Percentiles rank a stretch among this genome's conserved stretches.
These are phyloP conservation scores for Terrapene triunguis DNA, from an alignment of 2,113 vertebrate species.

Conservation along the genomic window DNA sequence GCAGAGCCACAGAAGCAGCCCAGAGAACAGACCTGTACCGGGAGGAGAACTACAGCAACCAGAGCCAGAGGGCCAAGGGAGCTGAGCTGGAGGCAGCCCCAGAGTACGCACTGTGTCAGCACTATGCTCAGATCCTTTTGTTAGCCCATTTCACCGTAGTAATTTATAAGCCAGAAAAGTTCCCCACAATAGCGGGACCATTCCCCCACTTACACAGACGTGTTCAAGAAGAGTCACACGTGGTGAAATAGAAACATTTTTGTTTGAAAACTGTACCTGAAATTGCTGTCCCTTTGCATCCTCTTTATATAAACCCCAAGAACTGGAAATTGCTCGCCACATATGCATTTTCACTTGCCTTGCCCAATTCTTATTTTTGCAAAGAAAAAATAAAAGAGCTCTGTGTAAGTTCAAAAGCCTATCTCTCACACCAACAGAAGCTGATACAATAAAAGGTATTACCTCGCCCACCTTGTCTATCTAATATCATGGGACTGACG, in stretches of 20 bases:
- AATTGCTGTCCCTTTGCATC: not conserved
- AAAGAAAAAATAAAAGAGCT: not conserved
- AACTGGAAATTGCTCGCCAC: not conserved
- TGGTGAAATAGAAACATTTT: conserved; percentile 7
- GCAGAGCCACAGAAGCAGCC: too few relatives aligned
- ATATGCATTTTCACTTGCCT: not conserved
- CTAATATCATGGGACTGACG: not conserved
- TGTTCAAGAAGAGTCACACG: conserved; percentile 23
- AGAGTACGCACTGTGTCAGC: too few relatives aligned
- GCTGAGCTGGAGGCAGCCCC: too few relatives aligned
- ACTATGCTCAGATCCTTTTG: too few relatives aligned
- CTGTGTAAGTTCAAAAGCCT: not conserved
- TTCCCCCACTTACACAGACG: not conserved
- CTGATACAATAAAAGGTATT: not conserved
- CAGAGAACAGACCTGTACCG: too few relatives aligned
- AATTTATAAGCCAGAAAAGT: too few relatives aligned
- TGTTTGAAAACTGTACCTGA: conserved; percentile 16
- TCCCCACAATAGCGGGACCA: too few relatives aligned
- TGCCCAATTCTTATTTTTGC: not conserved
- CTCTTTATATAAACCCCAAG: not conserved
- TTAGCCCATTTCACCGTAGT: too few relatives aligned
- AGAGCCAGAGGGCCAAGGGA: too few relatives aligned
- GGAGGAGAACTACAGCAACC: too few relatives aligned
- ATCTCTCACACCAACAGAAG: not conserved
- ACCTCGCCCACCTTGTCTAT: not conserved